Base-by-base conservation (phyloP, 2,113 vertebrate species). In the Leuciscus idus region DNA sequence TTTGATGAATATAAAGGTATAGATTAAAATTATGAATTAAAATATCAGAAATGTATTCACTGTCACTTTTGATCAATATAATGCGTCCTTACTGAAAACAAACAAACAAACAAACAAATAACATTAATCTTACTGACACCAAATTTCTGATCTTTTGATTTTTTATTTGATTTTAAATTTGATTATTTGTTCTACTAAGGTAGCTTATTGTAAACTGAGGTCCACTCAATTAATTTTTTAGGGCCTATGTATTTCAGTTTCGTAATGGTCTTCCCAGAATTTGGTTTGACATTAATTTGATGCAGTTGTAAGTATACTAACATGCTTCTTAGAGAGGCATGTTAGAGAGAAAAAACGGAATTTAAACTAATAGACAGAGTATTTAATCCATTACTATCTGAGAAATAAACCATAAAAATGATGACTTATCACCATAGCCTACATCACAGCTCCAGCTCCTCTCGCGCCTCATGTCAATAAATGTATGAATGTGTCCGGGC, bases 401-500 rank as follows among this genome's bases (percentile, higher is more conserved):
- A 39, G 8, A 39, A 8, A 70, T 23, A 23, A 39, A 39, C 4
- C 8, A 39, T 36, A 39, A 19, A 36, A 21, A 11, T 28, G 23
- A 46, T 46, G 36, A 46, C 59, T 81, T 28, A 13, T 81, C 78
- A 19, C 55, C 5, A 62, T 26, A 28, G 46, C 46, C 48, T 12
- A 55, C 74, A 77, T 52, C 74, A 13, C 9, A 33, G 75, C 52
- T 78, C 39, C 9, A 21, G 9, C 52, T 78, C 39, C 74, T 23
- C 12, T 62, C 78, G 33, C 78, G 33, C 33, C 19, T 62, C 55
- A 36, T 87, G 84, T 88, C 84, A 86, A 83, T 82, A 82, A 83
- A 85, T 52, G 86, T 19, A 83, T 82, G 84, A 83, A 86, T 61
- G 86, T n/a, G 75, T 26, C 48, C 28, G 64, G 64, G 48, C 30